Evolutionary conservation across 1,140 invertebrate genomes (phyloP), one percentile per base, ranked within the genome.

Genomic region (Heliconius eleuchia): DNA sequence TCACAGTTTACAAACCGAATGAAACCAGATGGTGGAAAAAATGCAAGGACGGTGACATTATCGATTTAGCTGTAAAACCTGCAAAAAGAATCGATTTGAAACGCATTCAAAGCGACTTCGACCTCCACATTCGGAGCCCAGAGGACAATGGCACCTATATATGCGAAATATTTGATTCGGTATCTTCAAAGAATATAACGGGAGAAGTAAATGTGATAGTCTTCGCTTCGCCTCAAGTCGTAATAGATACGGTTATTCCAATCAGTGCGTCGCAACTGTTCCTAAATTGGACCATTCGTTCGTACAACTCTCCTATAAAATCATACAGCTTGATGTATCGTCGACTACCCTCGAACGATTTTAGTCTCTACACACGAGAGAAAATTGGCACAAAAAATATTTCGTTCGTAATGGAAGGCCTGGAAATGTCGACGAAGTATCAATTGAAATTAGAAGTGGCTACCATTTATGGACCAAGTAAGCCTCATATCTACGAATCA

Each of bases 221-320:
- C 1, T 95, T 96, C 84, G 97, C 97, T 83, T 95, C 95, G 81
- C 97, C 97, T 4, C 95, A 96, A 87, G 95, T 98, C 0, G 95
- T 94, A 74, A 96, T 98, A 78, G 96, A 97, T 86, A 96, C 96
- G 75, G 96, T 97, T 1, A 97, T 97, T 89, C 96, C 97, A 0
- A 97, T 98, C 8, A 97, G 97, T 37, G 95, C 96, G 18, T 95
- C 95, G 18, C 96, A 96, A 89, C 96, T 98, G 71, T 98, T 96
- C 88, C 85, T 98, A 0, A 98, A 98, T 89, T 98, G 97, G 97
- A 98, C 97, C 0, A 88, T 97, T 0, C 96, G 96, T 75, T 96
- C 97, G 79, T 97, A 97, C 80, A 98, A 98, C 88, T 96, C 96
- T 70, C 96, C 96, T 0, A 95, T 97, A 30, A 94, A 95, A 76